Evolutionary conservation across 2,113 vertebrate genomes (phyloP), one percentile per base, ranked within the genome.

Genomic region (Phalacrocorax carbo): DNA sequence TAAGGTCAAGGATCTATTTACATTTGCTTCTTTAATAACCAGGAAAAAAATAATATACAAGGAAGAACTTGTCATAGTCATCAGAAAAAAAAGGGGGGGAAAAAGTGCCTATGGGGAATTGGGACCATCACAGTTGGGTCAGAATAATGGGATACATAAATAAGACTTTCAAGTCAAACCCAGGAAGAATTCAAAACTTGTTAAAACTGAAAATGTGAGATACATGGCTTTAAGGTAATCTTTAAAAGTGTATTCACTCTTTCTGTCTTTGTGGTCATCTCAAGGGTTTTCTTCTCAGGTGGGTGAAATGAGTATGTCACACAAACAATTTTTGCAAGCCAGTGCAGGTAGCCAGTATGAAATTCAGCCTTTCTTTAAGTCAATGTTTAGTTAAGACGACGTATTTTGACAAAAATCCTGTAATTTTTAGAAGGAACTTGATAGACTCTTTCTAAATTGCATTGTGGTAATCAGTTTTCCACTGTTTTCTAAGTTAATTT

Each of bases 51-150:
- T 15, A 54, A 27, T 29, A 8, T 8, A 23, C 11, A 29, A 58
- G 7, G 32, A 27, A 3, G 9, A 60, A 22, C 14, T 71, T 55
- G 44, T 19, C 27, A 13, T 23, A 20, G 14, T 49, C 14, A 40
- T 36, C 25, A 70, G 3, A 19, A 49, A 26, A 26, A 15, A 2
- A 49, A 30, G 19, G 8, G 40, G 7, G 3, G 6, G 25, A 51
- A 30, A 58, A 30, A 29, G 4, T n/a, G 8, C 61, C 27, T 48
- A 1, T 51, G 32, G 11, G 0, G 3, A 3, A 3, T 4, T 55
- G 11, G 17, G 9, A 42, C 13, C 6, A 42, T 22, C 5, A 34
- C 38, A 60, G 16, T 26, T 3, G 22, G 32, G 7, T 75, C 25
- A 82, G 48, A 93, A 83, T 27, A 81, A 52, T 22, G 14, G 17